Base-by-base conservation (phyloP, 2,888 invertebrate genomes). In the Azorinus chamasolen region DNA sequence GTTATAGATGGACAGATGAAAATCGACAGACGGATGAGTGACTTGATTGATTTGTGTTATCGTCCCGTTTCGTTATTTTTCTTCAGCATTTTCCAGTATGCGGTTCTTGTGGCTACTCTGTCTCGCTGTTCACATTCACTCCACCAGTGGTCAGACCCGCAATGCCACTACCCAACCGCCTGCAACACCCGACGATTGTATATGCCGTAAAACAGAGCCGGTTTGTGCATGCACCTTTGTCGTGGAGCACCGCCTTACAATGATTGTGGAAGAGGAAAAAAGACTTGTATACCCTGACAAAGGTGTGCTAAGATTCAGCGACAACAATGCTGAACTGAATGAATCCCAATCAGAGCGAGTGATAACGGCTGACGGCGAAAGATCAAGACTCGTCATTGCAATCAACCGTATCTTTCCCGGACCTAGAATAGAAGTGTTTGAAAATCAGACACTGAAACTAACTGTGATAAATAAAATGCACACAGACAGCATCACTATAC, bases 401-500 rank as follows among this genome's bases (percentile, higher is more conserved):
- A 74, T 88, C 16, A 88, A 89, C 48, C 85, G 79, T 10, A 64
- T 72, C 22, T 80, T 87, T 39, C 89, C 89, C 0, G 89, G 89
- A 16, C 89, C 89, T 12, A 55, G 73, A 5, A 83, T 89, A 4
- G 85, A 83, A 25, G 86, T 85, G 8, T 83, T 79, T 50, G 79
- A 84, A 51, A 79, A 82, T n/a, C 86, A 86, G 48, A 66, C 46
- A 3, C 50, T 86, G 12, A 62, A 79, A n/a, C 24, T 86, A 1
- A 61, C 65, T n/a, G 72, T 86, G 10, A 45, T 64, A 5, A 88
- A 89, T 57, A 46, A 72, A 2, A 62, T 88, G 24, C 79, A 76
- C 39, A 80, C 83, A 1, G 87, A 87, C 24, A 81, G 69, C 45
- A 59, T 74, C 0, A 81, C 88, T 1, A 63, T 89, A 8, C 89